Conservation (phyloP, 2,797 vertebrate genomes). For the Toxotes lorentzi region DNA sequence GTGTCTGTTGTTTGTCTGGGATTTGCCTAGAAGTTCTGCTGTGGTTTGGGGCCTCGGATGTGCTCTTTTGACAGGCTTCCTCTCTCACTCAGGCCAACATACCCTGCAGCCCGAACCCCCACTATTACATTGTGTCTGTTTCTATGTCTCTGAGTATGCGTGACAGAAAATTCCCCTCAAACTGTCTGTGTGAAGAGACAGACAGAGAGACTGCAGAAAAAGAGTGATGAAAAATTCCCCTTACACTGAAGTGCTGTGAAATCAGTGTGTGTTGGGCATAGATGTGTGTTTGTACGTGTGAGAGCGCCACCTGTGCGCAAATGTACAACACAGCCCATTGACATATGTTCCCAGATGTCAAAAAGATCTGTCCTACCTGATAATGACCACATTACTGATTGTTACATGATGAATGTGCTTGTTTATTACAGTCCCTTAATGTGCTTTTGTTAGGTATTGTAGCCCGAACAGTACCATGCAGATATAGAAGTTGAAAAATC, state of each 20-base stretch:
- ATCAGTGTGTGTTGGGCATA: slow-evolving; percentile 3
- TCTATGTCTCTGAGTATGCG: neutral
- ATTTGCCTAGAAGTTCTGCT: slow-evolving; percentile 18
- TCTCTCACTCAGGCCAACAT: slow-evolving; percentile 33
- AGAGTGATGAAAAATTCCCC: slow-evolving; percentile 10
- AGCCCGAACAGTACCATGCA: neutral
- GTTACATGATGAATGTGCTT: neutral
- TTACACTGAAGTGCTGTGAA: slow-evolving; percentile 6
- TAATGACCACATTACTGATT: neutral
- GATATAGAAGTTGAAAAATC: too few relatives aligned
- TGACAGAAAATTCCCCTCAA: slow-evolving; percentile 14
- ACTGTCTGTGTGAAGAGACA: neutral
- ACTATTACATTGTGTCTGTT: slow-evolving; percentile 9
- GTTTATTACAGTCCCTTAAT: neutral
- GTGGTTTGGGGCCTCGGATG: slow-evolving; percentile 42
- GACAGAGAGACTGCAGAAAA: neutral
- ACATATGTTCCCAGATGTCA: slow-evolving; percentile 15
- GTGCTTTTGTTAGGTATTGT: neutral
- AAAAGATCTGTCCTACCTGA: neutral
- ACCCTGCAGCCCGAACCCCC: slow-evolving; percentile 17
- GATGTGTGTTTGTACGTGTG: neutral
- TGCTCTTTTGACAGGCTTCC: slow-evolving; percentile 55
- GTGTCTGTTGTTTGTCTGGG: slow-evolving; percentile 22
- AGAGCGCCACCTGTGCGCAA: neutral
- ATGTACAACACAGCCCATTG: neutral